A percentile compares a stretch with the other conserved stretches of the same genome.
Conservation (phyloP, 2,113 vertebrate species). For the Fregata magnificens region DNA sequence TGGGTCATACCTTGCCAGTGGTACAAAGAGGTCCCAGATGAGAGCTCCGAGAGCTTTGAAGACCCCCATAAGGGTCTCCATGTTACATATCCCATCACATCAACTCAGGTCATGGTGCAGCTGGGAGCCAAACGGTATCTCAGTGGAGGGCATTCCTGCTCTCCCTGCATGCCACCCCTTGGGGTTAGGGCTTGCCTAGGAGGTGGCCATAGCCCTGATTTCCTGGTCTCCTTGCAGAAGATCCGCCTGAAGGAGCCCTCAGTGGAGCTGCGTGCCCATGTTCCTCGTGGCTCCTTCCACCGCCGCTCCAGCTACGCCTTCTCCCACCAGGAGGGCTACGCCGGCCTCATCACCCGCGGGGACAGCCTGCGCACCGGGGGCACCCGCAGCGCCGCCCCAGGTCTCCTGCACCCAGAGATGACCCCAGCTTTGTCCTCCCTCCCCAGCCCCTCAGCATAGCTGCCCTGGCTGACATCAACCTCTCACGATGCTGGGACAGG, state of each 20-base stretch:
- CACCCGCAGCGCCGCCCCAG: rapidly evolving
- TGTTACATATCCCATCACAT: rapidly evolving
- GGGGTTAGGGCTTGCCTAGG: neutral
- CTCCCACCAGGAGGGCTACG: conserved; percentile 80
- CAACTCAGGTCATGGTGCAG: neutral
- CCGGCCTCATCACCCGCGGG: conserved; percentile 74
- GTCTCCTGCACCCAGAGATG: rapidly evolving
- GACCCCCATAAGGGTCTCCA: neutral
- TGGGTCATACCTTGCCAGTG: neutral
- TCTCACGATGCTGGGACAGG: neutral
- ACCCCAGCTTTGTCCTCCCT: neutral
- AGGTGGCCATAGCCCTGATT: neutral
- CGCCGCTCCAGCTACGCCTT: conserved; percentile 83
- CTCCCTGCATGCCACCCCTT: rapidly evolving
- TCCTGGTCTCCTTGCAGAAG: neutral
- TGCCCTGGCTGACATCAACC: neutral
- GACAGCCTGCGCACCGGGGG: conserved; percentile 25
- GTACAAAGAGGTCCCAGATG: neutral
- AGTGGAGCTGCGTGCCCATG: conserved; percentile 53
- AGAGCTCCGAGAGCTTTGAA: neutral
- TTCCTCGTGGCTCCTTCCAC: conserved; percentile 5
- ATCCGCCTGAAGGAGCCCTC: neutral
- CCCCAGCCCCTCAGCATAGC: neutral
- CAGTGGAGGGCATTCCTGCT: neutral
- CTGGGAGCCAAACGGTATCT: neutral